Conservation (phyloP, 2,888 invertebrate genomes). For the Lasioglossum malachurum region DNA sequence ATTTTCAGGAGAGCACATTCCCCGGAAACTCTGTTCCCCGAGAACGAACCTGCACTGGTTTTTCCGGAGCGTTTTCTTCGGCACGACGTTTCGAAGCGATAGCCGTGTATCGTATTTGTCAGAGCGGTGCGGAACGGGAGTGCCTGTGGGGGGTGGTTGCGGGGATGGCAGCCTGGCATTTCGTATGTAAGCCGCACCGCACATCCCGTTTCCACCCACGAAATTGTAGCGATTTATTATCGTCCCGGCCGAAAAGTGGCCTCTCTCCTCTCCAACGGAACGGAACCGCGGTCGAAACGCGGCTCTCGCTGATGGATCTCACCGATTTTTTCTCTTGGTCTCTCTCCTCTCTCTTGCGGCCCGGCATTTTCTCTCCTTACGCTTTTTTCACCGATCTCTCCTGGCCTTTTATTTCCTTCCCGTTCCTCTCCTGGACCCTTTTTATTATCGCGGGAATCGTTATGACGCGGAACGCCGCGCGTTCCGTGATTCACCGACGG, state of each 20-base stretch:
- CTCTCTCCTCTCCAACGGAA: constrained; percentile 33
- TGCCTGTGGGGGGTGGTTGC: neutral
- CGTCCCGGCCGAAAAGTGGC: constrained; percentile 68
- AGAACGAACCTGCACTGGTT: constrained; percentile 9
- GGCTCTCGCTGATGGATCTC: constrained; percentile 46
- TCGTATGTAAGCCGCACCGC: constrained; percentile 75
- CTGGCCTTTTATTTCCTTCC: neutral
- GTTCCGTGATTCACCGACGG: constrained; percentile 28
- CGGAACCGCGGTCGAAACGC: constrained; percentile 44
- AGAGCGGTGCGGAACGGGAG: constrained; percentile 59
- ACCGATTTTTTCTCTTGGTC: constrained; percentile 17
- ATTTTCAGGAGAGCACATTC: neutral
- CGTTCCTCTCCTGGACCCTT: neutral
- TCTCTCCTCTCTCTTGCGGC: neutral
- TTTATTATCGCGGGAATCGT: constrained; percentile 37
- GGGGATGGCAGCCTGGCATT: constrained; percentile 59
- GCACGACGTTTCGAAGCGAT: constrained; percentile 73
- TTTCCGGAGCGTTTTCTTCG: constrained; percentile 24
- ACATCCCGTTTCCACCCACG: constrained; percentile 64
- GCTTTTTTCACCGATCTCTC: neutral
- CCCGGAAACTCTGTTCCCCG: neutral
- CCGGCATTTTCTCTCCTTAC: neutral
- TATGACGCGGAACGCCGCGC: constrained; percentile 23
- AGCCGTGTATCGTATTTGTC: constrained; percentile 80
- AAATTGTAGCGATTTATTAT: constrained; percentile 79